A percentile compares a stretch with the other conserved stretches of the same genome.
phyloP scores from a whole-genome alignment of 2,797 vertebrate species.

The Acanthurus leucopareius region DNA sequence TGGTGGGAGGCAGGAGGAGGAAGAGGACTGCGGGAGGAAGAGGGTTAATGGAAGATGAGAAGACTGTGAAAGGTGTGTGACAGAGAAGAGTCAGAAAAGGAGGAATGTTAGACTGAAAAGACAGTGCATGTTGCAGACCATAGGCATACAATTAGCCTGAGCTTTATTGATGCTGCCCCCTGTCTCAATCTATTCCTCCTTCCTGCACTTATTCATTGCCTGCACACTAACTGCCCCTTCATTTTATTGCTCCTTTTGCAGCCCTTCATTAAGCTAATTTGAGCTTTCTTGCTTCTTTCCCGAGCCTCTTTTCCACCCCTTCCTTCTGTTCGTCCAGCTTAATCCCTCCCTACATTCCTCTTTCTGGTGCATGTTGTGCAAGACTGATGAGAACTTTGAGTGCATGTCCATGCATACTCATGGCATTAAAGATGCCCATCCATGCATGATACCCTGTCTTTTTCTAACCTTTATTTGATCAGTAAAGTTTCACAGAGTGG shows the following conservation, averaged over 20 bases:
- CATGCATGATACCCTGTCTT: not conserved
- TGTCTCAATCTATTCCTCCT: slow-evolving; percentile 43
- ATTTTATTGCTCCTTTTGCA: slow-evolving; percentile 64
- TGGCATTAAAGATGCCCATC: not conserved
- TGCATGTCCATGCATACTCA: slow-evolving; percentile 53
- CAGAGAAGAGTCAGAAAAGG: not conserved
- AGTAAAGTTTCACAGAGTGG: too few species aligned
- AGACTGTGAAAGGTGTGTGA: not conserved
- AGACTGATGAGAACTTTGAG: slow-evolving; percentile 43
- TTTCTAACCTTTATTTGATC: not conserved
- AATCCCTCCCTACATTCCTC: not conserved
- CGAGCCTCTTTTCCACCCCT: not conserved
- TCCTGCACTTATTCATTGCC: slow-evolving; percentile 57
- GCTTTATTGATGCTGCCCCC: slow-evolving; percentile 56
- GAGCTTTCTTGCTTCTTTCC: slow-evolving; percentile 46
- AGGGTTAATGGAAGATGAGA: slow-evolving; percentile 14
- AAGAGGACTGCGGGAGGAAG: slow-evolving; percentile 3
- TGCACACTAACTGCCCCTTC: slow-evolving; percentile 46
- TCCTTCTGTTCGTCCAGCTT: slow-evolving; percentile 24
- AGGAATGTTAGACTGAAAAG: not conserved
- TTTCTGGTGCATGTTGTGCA: slow-evolving; percentile 44
- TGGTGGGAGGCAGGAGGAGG: not conserved
- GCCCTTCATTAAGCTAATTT: slow-evolving; percentile 63
- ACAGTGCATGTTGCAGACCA: slow-evolving; percentile 37
- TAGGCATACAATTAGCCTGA: slow-evolving; percentile 47